Conservation (phyloP, 2,113 vertebrate species). For the Rhegmatorhina hoffmannsi region DNA sequence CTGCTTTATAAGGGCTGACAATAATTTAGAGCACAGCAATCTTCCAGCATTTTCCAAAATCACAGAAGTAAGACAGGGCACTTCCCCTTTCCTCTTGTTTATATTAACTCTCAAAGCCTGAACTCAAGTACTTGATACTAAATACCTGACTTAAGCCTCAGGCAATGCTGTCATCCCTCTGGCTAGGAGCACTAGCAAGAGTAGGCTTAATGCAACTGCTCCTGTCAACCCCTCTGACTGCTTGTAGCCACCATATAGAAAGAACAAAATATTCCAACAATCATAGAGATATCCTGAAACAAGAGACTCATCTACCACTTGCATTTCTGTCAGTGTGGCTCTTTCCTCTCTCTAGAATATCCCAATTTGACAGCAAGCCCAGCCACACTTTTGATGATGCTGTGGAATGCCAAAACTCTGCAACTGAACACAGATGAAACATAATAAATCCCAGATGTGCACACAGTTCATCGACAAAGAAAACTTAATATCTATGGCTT, state of each 20-base stretch:
- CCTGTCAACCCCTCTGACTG: not conserved
- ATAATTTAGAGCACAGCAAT: not conserved
- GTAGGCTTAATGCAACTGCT: not conserved
- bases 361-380: not conserved
- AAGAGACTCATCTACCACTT: not conserved
- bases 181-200: not conserved
- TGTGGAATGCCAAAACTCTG: not conserved
- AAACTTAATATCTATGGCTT: not conserved
- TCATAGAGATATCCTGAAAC: not conserved
- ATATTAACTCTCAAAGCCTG: not conserved
- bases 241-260: not conserved
- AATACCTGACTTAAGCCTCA: conserved; percentile 14
- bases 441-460: fast-evolving
- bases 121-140: not conserved
- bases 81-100: not conserved
- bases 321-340: not conserved
- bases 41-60: not conserved
- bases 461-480: not conserved
- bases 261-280: not conserved
- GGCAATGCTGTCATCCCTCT: not conserved
- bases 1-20: not conserved
- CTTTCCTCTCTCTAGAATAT: not conserved
- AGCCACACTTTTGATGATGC: not conserved
- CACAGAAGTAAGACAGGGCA: not conserved
- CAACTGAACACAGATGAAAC: not conserved